A percentile compares a stretch with the other conserved stretches of the same genome.
Evolutionary conservation across 1,140 invertebrate species (phyloP).

Genomic region (Ceratoteleas bidentatus): DNA sequence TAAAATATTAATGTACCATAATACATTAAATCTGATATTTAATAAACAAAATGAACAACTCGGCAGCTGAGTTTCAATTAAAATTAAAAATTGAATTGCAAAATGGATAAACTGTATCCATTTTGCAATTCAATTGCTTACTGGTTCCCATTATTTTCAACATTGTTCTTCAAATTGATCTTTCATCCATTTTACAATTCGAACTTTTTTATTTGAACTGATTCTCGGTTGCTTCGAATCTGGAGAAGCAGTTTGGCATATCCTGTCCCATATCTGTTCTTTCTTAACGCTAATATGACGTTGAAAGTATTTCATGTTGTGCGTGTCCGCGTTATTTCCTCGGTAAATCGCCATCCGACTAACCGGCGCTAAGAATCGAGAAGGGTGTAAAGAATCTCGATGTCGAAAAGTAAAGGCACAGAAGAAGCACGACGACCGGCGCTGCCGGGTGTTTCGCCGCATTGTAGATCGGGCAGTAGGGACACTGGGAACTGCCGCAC

Average conservation of each 20-base stretch:
- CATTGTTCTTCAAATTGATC: no score
- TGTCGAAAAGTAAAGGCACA: constrained; percentile 69
- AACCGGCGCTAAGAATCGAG: constrained; percentile 70
- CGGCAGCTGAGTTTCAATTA: no score
- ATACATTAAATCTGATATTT: not conserved
- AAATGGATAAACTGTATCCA: no score
- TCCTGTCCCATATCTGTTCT: not conserved
- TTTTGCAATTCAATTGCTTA: no score
- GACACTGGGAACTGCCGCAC: constrained; percentile 98
- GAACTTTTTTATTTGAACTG: no score
- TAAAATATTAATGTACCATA: not conserved
- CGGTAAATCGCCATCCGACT: constrained; percentile 28
- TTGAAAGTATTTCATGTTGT: constrained; percentile 12
- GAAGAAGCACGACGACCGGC: constrained; percentile 72
- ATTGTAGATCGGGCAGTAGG: constrained; percentile 96
- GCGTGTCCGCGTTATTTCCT: constrained; percentile 12
- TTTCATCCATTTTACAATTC: no score
- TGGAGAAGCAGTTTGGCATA: not conserved
- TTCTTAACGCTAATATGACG: constrained; percentile 32
- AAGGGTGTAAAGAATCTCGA: constrained; percentile 72
- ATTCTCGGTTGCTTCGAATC: no score
- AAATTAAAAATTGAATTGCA: no score
- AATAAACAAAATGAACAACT: no score
- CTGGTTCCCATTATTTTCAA: no score
- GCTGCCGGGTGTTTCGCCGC: constrained; percentile 80